Evolutionary conservation across 2,113 vertebrate genomes (phyloP), one percentile per base, ranked within the genome.

Genomic region (Gavialis gangeticus): DNA sequence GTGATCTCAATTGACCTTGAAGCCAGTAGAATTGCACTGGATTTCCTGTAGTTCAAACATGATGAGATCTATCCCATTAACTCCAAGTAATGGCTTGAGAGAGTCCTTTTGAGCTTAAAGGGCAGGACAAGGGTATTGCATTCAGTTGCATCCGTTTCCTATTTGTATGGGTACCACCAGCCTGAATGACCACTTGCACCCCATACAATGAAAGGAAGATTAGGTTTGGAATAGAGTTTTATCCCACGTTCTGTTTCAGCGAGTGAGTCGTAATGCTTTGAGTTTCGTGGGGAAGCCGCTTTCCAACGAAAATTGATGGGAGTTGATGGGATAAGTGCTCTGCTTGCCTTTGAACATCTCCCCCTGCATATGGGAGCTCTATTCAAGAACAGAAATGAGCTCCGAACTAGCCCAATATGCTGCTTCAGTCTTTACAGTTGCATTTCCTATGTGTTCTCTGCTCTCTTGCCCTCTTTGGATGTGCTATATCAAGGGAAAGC

Each of bases 241-340:
- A 83, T 56, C 25, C 64, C 67, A 12, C 76, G n/a, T 93, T 95
- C 85, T 67, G 69, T 81, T 95, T 90, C 79, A 87, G 79, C 57
- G 22, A 81, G 46, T 88, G 92, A 93, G 73, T 93, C 79, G 91
- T 87, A 93, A 94, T 59, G 79, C 87, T 91, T 86, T 96, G 87
- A 91, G 84, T 83, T 92, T 93, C 89, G 88, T 87, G 80, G 78
- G 92, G 83, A 93, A 85, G 75, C 69, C 76, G 15, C 67, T 92
- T 96, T 84, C 82, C 28, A 82, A 60, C 85, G 37, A 25, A 58
- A 71, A n/a, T 11, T 34, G 13, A 18, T 10, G 85, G 64, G 63
- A 34, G 85, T 85, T 75, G 4, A 55, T 22, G 37, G 10, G 34
- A 55, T 30, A 28, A 55, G 1, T 80, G 0, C 25, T 46, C 46